phyloP scores from a whole-genome alignment of 2,888 invertebrate species.

The Bhutanitis thaidina region DNA sequence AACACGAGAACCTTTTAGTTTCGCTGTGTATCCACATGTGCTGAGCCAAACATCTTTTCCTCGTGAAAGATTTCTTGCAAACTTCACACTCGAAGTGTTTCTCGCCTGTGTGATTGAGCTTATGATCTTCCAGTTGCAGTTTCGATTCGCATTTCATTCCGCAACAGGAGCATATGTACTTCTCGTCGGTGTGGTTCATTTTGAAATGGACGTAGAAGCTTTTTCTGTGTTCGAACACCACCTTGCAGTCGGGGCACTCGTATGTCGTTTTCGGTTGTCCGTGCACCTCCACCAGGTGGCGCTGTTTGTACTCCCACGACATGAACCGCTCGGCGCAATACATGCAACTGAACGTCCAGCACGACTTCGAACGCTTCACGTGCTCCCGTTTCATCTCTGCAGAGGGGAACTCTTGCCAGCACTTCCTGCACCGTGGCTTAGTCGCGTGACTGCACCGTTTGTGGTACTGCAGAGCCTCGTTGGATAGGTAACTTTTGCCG shows the following conservation, averaged over 20 bases:
- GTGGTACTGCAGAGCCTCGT: slow-evolving; percentile 58
- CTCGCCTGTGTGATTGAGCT: slow-evolving; percentile 69
- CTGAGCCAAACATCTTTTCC: slow-evolving; percentile 62
- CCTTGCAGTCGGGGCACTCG: slow-evolving; percentile 53
- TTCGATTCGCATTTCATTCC: slow-evolving; percentile 49
- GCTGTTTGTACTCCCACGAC: slow-evolving; percentile 59
- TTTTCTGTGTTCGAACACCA: slow-evolving; percentile 44
- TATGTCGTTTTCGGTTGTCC: slow-evolving; percentile 41
- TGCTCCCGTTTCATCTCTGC: slow-evolving; percentile 48
- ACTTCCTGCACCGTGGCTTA: slow-evolving; percentile 54
- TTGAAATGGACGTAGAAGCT: slow-evolving; percentile 56
- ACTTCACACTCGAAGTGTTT: slow-evolving; percentile 62
- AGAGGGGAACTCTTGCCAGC: slow-evolving; percentile 54
- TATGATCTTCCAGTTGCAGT: slow-evolving; percentile 55
- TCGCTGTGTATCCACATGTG: slow-evolving; percentile 68
- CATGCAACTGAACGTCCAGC: slow-evolving; percentile 55
- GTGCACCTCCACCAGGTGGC: slow-evolving; percentile 48
- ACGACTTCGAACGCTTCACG: slow-evolving; percentile 42
- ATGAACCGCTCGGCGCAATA: slow-evolving; percentile 57
- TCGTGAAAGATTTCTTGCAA: slow-evolving; percentile 71
- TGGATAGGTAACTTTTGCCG: slow-evolving; percentile 52
- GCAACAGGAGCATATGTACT: slow-evolving; percentile 50
- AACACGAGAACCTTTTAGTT: slow-evolving; percentile 52
- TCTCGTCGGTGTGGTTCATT: slow-evolving; percentile 50
- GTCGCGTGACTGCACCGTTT: slow-evolving; percentile 47